A percentile compares a stretch with the other conserved stretches of the same genome.
Evolutionary conservation across 2,113 vertebrate species (phyloP).

Genomic region (Rallus limicola): DNA sequence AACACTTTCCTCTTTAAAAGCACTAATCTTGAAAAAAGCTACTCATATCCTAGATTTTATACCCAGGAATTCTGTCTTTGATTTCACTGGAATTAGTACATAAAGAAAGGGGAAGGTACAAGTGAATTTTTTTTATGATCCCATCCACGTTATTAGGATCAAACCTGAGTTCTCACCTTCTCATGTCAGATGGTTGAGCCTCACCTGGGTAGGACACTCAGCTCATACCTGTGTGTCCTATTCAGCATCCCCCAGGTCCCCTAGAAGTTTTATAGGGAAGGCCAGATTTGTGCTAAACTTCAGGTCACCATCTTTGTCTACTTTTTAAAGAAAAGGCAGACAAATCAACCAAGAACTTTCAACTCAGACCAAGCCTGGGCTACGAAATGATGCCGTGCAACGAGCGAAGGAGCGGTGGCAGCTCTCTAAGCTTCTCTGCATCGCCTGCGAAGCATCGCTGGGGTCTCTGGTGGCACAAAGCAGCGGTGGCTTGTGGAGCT

Average conservation of each 20-base stretch:
- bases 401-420: accelerated
- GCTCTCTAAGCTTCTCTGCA: neutral
- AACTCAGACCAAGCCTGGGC: neutral
- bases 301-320: accelerated
- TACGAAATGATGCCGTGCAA: neutral
- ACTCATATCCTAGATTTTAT: neutral
- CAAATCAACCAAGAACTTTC: neutral
- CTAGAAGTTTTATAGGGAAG: neutral
- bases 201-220: neutral
- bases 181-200: neutral
- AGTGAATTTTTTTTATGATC: neutral
- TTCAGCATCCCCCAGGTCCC: neutral
- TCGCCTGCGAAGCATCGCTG: neutral
- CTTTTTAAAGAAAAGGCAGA: neutral
- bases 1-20: neutral
- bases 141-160: neutral
- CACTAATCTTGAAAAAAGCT: neutral
- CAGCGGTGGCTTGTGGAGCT: neutral
- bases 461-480: neutral
- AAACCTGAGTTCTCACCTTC: neutral
- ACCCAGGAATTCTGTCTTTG: neutral
- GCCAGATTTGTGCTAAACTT: neutral
- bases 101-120: neutral
- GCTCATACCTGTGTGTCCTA: neutral
- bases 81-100: neutral